Evolutionary conservation across 2,888 invertebrate genomes (phyloP), one percentile per base, ranked within the genome.

Genomic region (Empis livida): DNA sequence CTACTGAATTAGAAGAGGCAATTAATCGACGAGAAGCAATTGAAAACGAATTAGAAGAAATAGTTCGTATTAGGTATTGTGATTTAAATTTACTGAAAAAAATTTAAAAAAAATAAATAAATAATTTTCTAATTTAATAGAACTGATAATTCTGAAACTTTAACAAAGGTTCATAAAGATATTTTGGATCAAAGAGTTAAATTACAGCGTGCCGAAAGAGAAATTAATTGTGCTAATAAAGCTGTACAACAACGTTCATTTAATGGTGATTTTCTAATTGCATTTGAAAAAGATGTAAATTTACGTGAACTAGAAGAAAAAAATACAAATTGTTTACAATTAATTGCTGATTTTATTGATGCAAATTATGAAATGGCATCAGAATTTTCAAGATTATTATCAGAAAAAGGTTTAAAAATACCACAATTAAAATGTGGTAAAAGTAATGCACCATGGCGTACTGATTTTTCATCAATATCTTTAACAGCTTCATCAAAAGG

Each of bases 281-380:
- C 55, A 10, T 66, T 57, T 47, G 63, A 65, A 31, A 59, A 58
- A 56, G 79, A 81, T 51, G 67, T 80, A 23, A 70, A 71, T 43
- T 63, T 77, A 10, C 71, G 75, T 15, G 77, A 78, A 55, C 55
- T 79, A n/a, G 73, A 74, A 58, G 76, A 77, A 50, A 71, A 74
- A 14, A 82, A 80, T 57, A 68, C 70, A 17, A 64, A 68, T 42
- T 74, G 71, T 1, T 59, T 80, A 3, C 75, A 78, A 55, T 69
- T 75, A 42, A 59, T 82, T 11, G 64, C 72, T 1, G 77, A 78
- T 57, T 67, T 79, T 53, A 63, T 67, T 2, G 61, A 62, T 20
- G 57, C 50, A 10, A 56, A 60, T 43, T 53, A 58, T 16, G 58
- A 57, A 10, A 51, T 65, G 42, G 64, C 63, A 0, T 59, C 65